Evolutionary conservation across 2,113 vertebrate species (phyloP).

Genomic region (Crotalus viridis): DNA sequence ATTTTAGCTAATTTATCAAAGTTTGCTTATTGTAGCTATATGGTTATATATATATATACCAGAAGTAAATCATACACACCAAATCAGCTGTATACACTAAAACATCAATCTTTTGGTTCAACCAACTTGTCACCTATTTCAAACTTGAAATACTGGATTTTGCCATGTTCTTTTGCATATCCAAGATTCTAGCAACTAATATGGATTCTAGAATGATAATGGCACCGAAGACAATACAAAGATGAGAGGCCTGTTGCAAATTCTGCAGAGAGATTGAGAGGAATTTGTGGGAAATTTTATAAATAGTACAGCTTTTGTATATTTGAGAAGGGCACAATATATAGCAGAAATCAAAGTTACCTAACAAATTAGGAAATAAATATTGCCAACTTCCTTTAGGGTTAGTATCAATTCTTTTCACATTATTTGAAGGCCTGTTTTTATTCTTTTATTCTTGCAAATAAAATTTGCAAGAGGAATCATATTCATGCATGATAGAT

Average conservation of each 20-base stretch:
- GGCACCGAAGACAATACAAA: constrained; percentile 10
- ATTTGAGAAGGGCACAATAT: background rate
- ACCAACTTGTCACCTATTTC: background rate
- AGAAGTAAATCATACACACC: background rate
- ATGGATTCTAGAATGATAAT: too few species aligned
- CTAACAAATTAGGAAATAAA: background rate
- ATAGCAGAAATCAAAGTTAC: background rate
- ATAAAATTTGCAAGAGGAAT: background rate
- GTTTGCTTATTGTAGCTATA: background rate
- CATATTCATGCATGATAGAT: background rate
- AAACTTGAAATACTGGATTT: background rate
- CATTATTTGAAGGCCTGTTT: background rate
- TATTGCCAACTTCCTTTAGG: background rate
- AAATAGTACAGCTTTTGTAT: background rate
- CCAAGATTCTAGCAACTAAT: too few species aligned
- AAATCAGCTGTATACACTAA: background rate
- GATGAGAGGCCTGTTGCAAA: background rate
- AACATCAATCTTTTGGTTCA: background rate
- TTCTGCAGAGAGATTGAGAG: background rate
- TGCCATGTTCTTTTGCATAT: too few species aligned
- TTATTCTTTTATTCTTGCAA: background rate
- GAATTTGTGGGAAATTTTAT: background rate
- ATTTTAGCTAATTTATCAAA: background rate
- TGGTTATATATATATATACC: background rate
- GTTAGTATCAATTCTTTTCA: background rate